Base-by-base conservation (phyloP, 2,113 vertebrate genomes). In the Brachypteracias leptosomus region DNA sequence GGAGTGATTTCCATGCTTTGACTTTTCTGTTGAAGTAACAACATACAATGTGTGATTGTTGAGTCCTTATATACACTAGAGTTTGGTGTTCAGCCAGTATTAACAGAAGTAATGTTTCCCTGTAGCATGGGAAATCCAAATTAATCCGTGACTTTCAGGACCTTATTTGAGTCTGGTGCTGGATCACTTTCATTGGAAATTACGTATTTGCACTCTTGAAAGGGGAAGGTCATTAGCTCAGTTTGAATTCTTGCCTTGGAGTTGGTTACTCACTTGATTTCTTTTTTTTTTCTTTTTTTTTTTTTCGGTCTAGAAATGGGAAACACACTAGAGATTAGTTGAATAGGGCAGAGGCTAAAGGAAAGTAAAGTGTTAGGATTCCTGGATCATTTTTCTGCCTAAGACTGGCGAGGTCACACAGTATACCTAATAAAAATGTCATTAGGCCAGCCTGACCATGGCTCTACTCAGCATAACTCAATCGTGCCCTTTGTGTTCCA, bases 61-160 rank as follows among this genome's bases (percentile, higher is more conserved):
- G 70, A 97, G 66, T 75, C 68, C 79, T 84, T 93, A 84, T 73
- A 96, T 58, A 83, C 80, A 90, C 84, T 90, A 19, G 76, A 55
- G 65, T 71, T 85, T 96, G 93, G 73, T 91, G 71, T 68, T 72
- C 74, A 68, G 84, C 93, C 96, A 97, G 59, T 87, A 61, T 95
- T 96, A 93, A 94, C 87, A 97, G 83, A 96, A 82, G 38, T 7
- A n/a, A 83, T 92, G 35, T 47, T 90, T 79, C 78, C 72, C 75
- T 71, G 35, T 91, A 88, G 79, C 93, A 80, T 93, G 90, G 85
- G 83, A 97, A 96, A 95, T 92, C 33, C 78, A 95, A 79, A 83
- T 89, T 54, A 49, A 72, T 91, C 49, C 78, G 63, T 90, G 90
- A 89, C 83, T 92, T 90, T 90, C 7, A 35, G 47, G 92, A 83